These are phyloP conservation scores for fruit fly (Drosophila melanogaster) DNA, from an alignment of 1,140 invertebrate species.

Conservation along the genomic window Release_6_plus_ISO1_MT NT_033779.5:18544001-18544500, in stretches of 20 bases:
- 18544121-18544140: conserved; percentile 11
- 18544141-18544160: conserved; percentile 42
- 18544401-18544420: conserved; percentile 82
- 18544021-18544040: conserved; percentile 53
- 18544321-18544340: conserved; percentile 51
- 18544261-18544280: conserved; percentile 37
- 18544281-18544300: not conserved
- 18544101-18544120: not conserved
- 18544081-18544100: conserved; percentile 9
- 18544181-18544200: conserved; percentile 70
- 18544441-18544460: conserved; percentile 1
- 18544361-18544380: conserved; percentile 32
- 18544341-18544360: conserved; percentile 57
- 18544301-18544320: conserved; percentile 12
- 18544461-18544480: conserved; percentile 52
- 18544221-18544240: conserved; percentile 13
- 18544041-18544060: conserved; percentile 35
- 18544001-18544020: conserved; percentile 48
- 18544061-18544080: conserved; percentile 54
- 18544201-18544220: conserved; percentile 75
- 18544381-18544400: conserved; percentile 63
- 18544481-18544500: conserved; percentile 77
- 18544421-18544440: conserved; percentile 67
- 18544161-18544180: conserved; percentile 24
- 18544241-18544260: conserved; percentile 63